Evolutionary conservation across 2,113 vertebrate species (phyloP).

Genomic region (Ptilorrhoa leucosticta): DNA sequence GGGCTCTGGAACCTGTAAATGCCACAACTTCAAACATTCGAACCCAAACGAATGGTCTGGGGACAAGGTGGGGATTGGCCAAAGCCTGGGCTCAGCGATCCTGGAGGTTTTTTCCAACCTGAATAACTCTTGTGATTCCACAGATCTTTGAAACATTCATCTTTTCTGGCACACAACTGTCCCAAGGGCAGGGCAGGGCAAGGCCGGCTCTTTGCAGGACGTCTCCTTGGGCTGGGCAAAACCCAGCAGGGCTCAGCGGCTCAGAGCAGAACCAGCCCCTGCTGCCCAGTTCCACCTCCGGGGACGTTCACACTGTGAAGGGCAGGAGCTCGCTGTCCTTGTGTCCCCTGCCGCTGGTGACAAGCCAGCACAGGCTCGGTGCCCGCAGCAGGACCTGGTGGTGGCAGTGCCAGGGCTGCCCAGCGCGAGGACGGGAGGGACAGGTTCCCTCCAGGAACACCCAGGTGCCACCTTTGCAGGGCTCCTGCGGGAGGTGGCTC

Average conservation of each 20-base stretch:
- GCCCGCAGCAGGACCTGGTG: background rate
- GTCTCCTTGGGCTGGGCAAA: background rate
- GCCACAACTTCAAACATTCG: fast-evolving
- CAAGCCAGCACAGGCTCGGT: fast-evolving
- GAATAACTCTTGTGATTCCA: fast-evolving
- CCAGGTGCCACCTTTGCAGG: fast-evolving
- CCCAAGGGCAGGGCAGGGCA: background rate
- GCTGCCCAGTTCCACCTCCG: background rate
- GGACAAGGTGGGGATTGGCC: background rate
- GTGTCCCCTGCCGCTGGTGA: background rate
- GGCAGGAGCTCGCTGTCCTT: background rate
- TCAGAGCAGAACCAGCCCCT: background rate
- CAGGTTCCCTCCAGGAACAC: background rate
- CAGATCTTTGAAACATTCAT: fast-evolving
- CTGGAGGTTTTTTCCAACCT: background rate
- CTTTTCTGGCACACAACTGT: fast-evolving
- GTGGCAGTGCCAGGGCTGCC: background rate
- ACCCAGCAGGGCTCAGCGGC: background rate
- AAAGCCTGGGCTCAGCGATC: background rate
- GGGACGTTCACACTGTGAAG: fast-evolving
- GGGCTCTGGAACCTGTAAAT: background rate
- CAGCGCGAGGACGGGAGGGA: fast-evolving
- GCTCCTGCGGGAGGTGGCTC: background rate
- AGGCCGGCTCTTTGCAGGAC: background rate
- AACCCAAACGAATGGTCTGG: background rate